A percentile compares a stretch with the other conserved stretches of the same genome.
Evolutionary conservation across 2,113 vertebrate genomes (phyloP).

Genomic region (Chaetops frenatus): DNA sequence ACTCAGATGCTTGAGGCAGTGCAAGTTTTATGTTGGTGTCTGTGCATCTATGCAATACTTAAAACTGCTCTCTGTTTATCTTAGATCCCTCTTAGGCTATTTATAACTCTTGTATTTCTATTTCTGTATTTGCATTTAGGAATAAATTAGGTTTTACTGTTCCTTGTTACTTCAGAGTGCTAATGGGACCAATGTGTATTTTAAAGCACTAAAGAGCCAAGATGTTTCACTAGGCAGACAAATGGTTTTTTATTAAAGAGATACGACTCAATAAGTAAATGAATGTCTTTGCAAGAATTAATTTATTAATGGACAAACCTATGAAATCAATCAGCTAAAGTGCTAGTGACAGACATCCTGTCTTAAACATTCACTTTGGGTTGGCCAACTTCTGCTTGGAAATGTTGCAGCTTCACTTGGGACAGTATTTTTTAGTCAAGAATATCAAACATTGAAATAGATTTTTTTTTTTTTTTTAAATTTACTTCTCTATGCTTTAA

Average conservation of each 20-base stretch:
- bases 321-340: neutral
- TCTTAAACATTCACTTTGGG: neutral
- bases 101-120: neutral
- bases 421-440: neutral
- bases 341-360: neutral
- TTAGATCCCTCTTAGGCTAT: neutral
- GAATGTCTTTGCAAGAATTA: neutral
- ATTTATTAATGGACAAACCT: neutral
- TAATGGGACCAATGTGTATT: neutral
- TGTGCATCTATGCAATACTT: neutral
- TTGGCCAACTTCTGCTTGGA: neutral
- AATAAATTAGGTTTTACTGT: neutral
- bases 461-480: neutral
- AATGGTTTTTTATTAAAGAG: neutral
- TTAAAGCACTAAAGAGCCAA: neutral
- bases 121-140: neutral
- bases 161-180: neutral
- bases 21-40: neutral
- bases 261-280: neutral
- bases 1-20: neutral
- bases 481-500: neutral
- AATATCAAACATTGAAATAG: neutral
- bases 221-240: neutral
- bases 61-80: neutral
- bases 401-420: neutral